These are phyloP conservation scores for Cherax destructor DNA, from an alignment of 1,140 invertebrate species.

Conservation along the genomic window DNA sequence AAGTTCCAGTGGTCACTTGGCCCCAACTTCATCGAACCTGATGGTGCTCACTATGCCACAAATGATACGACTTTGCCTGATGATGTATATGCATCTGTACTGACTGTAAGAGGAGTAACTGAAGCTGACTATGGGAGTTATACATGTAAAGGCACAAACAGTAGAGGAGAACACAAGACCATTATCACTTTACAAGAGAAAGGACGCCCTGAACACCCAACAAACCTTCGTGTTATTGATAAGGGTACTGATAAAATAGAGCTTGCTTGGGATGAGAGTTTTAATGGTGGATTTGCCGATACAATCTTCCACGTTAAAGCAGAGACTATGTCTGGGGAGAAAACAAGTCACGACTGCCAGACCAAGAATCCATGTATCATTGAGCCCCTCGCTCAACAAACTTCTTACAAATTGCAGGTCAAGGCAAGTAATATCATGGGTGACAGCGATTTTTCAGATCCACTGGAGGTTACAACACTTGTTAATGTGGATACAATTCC, in stretches of 20 bases:
- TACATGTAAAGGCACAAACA: constrained; percentile 88
- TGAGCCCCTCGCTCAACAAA: constrained; percentile 86
- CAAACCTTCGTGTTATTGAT: constrained; percentile 75
- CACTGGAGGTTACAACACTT: constrained; percentile 85
- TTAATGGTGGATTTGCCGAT: constrained; percentile 89
- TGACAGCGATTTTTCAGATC: constrained; percentile 88
- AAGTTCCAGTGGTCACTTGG: constrained; percentile 94
- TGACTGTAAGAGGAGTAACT: constrained; percentile 84
- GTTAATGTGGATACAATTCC: constrained; percentile 86
- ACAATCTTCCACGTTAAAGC: constrained; percentile 87
- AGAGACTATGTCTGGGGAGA: constrained; percentile 79
- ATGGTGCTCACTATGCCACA: constrained; percentile 85
- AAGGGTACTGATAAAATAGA: constrained; percentile 83
- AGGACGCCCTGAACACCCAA: constrained; percentile 89
- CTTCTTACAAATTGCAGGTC: constrained; percentile 78
- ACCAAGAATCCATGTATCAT: constrained; percentile 91
- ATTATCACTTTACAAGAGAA: constrained; percentile 88
- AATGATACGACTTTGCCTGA: constrained; percentile 87
- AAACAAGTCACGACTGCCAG: constrained; percentile 89
- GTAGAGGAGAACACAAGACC: constrained; percentile 82
- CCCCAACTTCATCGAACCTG: constrained; percentile 82
- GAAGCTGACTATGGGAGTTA: constrained; percentile 92
- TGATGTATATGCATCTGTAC: constrained; percentile 88
- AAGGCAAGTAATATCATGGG: constrained; percentile 91
- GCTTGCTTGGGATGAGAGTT: constrained; percentile 89